Base-by-base conservation (phyloP, 2,888 invertebrate species). In the Pteria penguin region DNA sequence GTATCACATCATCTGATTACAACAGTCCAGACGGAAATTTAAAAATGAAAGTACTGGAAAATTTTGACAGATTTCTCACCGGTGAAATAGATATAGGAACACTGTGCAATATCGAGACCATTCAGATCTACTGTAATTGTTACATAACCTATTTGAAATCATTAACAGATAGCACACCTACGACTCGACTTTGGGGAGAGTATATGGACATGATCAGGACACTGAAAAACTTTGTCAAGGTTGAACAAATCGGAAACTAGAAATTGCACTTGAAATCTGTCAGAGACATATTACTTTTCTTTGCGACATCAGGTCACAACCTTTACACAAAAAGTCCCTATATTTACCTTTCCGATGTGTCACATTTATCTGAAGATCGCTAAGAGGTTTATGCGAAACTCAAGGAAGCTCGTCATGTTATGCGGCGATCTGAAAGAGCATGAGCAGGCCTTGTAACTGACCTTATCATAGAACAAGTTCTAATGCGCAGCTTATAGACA, bases 281-380 rank as follows among this genome's bases (percentile, higher is more conserved):
- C 22, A 8, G 67, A 32, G 62, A 76, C 4, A 84, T 86, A 83
- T 55, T 84, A 18, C 84, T 82, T 29, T 83, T 74, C 67, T 76
- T 85, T 55, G 76, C 82, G 36, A 84, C 86, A 26, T 57, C 83
- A 22, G 91, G 92, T 14, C 89, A 92, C 84, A 90, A 90, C n/a
- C 55, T 78, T 14, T 81, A 82, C 55, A 11, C 75, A 2, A 84
- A 83, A 70, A 80, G 80, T 26, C 72, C 27, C 5, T 60, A 69
- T 31, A 4, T 74, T 2, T 78, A 80, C 33, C 61, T 80, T 0
- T 62, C 57, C 36, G 8, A 58, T n/a, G 78, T 81, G 78, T 14
- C 22, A 11, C 18, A 29, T 4, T 61, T 78, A n/a, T 60, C 61
- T 18, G 26, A n/a, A 27, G 69, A 67, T 33, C 58, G 78, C 55